Percentiles rank a stretch among this genome's conserved stretches.
These are phyloP conservation scores for Forpus xanthops DNA, from an alignment of 2,797 vertebrate species.

Conservation along the genomic window DNA sequence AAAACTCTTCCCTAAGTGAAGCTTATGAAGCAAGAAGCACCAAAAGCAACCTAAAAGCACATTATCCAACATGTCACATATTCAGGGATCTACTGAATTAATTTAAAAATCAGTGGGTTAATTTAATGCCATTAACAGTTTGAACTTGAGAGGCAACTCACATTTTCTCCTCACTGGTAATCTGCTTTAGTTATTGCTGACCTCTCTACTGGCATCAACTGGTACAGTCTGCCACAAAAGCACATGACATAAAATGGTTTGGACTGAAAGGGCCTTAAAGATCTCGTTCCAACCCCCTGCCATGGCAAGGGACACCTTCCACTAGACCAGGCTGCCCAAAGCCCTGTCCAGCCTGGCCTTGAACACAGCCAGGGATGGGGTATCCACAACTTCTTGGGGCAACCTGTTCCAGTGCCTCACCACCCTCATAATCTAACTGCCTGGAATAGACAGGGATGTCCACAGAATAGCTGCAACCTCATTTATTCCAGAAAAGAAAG, in stretches of 20 bases:
- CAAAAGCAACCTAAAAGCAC: neutral
- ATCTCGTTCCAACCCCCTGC: neutral
- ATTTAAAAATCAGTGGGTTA: neutral
- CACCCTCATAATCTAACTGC: neutral
- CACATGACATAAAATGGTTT: neutral
- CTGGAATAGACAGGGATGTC: neutral
- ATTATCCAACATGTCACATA: neutral
- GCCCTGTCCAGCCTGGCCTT: neutral
- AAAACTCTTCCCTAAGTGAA: neutral
- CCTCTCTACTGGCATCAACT: neutral
- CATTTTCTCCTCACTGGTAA: neutral
- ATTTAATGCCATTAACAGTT: neutral
- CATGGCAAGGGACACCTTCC: neutral
- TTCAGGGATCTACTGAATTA: neutral
- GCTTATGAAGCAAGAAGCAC: neutral
- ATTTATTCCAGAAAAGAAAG: neutral
- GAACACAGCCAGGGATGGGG: neutral
- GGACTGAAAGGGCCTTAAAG: neutral
- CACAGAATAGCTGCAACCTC: neutral
- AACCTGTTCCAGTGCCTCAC: neutral
- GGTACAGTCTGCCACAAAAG: neutral
- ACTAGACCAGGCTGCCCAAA: neutral
- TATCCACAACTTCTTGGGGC: neutral
- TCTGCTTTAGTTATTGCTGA: neutral
- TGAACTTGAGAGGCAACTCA: neutral